These are phyloP conservation scores for Atethmia centrago DNA, from an alignment of 2,888 invertebrate species.

Conservation along the genomic window DNA sequence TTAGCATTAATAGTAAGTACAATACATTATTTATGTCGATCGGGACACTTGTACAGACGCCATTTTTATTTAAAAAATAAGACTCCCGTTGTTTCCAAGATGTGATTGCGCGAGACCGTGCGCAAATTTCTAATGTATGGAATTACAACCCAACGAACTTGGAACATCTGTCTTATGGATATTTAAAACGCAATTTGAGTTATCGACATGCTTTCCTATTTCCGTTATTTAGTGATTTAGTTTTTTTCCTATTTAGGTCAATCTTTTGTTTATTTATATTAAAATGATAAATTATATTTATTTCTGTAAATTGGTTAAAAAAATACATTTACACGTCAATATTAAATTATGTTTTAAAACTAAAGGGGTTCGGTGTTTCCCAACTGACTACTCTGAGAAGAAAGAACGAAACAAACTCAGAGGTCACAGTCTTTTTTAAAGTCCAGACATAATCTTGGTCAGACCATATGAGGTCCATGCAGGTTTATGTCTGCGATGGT, in stretches of 20 bases:
- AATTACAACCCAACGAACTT: conserved; percentile 37
- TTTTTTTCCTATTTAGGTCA: not conserved
- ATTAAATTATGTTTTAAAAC: too few relatives aligned
- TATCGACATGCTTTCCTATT: not conserved
- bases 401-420: too few relatives aligned
- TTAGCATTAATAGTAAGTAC: conserved; percentile 67
- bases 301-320: too few relatives aligned
- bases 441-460: too few relatives aligned
- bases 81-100: conserved; percentile 76
- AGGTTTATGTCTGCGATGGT: too few relatives aligned
- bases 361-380: too few relatives aligned
- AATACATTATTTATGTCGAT: conserved; percentile 76
- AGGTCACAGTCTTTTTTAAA: too few relatives aligned
- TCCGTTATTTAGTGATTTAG: not conserved
- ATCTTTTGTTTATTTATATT: not conserved
- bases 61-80: conserved; percentile 78
- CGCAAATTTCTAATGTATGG: conserved; percentile 72
- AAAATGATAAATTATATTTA: too few relatives aligned
- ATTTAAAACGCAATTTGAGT: conserved; percentile 25
- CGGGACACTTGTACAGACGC: conserved; percentile 64
- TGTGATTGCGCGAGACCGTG: conserved; percentile 66
- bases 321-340: too few relatives aligned
- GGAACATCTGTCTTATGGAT: conserved; percentile 17
- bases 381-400: too few relatives aligned
- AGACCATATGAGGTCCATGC: too few relatives aligned